Evolutionary conservation across 1,140 invertebrate species (phyloP), one percentile per base, ranked within the genome.

Genomic region (Calephelis virginiensis): DNA sequence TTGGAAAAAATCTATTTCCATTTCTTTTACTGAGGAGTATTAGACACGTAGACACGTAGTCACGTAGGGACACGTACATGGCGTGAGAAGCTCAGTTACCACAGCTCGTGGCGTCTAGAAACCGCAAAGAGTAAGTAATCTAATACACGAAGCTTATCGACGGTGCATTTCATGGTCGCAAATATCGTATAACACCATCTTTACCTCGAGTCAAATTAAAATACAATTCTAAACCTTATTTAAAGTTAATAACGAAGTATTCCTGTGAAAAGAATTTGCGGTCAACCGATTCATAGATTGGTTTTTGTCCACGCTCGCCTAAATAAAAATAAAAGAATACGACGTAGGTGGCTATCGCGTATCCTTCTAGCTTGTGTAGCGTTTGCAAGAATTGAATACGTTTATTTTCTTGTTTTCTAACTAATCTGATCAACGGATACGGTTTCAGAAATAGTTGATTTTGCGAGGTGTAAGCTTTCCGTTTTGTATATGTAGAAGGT

Each of bases 111-210:
- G 78, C 82, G 82, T 86, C 79, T 83, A 83, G 81, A 78, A 81
- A 89, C 88, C 88, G 80, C 88, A 90, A 88, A 88, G 80, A 84
- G 74, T 83, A 68, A 71, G 88, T 89, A 90, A 90, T 84, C 82
- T 85, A 84, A 90, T 89, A 89, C 83, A 82, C 79, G 76, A 90
- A 88, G 88, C 88, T 84, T 85, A 88, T 83, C 81, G 83, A 87
- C 86, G 86, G 77, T 86, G 82, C 77, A 80, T 87, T 89, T 86
- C 83, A 84, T 81, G 78, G 82, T 81, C 78, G 77, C 82, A 76
- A 82, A 86, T 89, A 83, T 90, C 84, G 70, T 80, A 78, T 90
- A 89, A 90, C 77, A 70, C 73, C 75, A 71, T 80, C 70, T 63
- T 65, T 73, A 63, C 71, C 70, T 69, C 62, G 40, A 50, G 68